phyloP scores from a whole-genome alignment of 2,113 vertebrate genomes.

The Hypanus sabinus region DNA sequence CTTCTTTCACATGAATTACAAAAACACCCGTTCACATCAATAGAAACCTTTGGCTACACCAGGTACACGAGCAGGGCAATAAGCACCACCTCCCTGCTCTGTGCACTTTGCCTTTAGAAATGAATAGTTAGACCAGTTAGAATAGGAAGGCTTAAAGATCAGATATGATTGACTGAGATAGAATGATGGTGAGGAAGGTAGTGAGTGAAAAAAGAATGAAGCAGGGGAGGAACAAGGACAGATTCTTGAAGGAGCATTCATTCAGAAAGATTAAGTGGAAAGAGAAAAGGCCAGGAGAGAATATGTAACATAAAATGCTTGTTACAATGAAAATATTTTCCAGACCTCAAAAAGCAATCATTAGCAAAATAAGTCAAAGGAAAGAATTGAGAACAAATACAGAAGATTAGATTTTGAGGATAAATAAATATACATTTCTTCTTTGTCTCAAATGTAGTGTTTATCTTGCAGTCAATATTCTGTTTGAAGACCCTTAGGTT shows the following conservation, averaged over 20 bases:
- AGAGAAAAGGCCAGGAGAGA: background rate
- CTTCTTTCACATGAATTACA: background rate
- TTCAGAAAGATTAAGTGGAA: constrained; percentile 16
- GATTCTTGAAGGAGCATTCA: background rate
- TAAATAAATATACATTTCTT: background rate
- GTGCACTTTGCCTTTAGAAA: background rate
- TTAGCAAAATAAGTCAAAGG: background rate
- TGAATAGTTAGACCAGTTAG: background rate
- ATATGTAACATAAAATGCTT: background rate
- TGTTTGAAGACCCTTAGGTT: background rate
- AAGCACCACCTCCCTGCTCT: background rate
- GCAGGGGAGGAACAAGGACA: constrained; percentile 4
- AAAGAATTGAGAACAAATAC: background rate
- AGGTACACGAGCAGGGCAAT: background rate
- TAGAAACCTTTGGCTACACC: background rate
- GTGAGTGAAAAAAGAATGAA: constrained; percentile 10
- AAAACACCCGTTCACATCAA: no score
- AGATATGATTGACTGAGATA: background rate
- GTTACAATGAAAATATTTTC: background rate
- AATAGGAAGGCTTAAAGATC: background rate
- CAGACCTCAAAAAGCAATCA: background rate
- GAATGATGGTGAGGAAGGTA: background rate
- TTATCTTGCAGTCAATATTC: background rate
- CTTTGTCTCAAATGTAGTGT: background rate
- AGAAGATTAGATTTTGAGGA: background rate